Base-by-base conservation (phyloP, 2,888 invertebrate genomes). In the Trimorus sp. region DNA sequence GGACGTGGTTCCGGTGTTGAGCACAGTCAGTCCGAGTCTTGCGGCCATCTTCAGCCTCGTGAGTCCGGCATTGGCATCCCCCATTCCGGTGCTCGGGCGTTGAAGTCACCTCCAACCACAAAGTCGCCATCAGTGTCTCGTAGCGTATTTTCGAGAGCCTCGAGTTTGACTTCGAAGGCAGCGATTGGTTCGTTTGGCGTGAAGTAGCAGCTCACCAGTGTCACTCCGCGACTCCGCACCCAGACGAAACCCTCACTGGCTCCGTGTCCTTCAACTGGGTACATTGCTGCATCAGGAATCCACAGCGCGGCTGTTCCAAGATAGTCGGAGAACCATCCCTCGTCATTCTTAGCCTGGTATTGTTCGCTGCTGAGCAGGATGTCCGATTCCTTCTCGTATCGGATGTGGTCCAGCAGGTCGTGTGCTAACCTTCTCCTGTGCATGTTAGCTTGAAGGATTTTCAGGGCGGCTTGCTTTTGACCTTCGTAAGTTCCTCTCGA, bases 41-140 rank as follows among this genome's bases (percentile, higher is more conserved):
- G 58, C 26, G 2, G 58, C 26, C 40, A 60, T 42, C 16, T 60
- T 51, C 36, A 63, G 62, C 86, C 86, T 65, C 86, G 77, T 56
- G 53, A 65, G 71, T 87, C 79, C 14, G 85, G 76, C n/a, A 8
- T 7, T 16, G 82, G 79, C 80, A 86, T 85, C n/a, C 85, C 85
- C 86, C 86, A 87, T 70, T 85, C 79, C 62, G 78, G 16, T 12
- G 79, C 81, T 38, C 66, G 42, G 14, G 80, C 80, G 59, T 83
- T 83, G 56, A 81, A 73, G 59, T 83, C 80, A 37, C 80, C 76
- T n/a, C 68, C 79, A 2, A 82, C 54, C 5, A 83, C 26, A 9
- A 79, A 16, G 9, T 73, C 65, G 11, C 78, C 82, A 9, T 58
- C 16, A 40, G 51, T 49, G 0, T 63, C 48, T 36, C 77, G 66